Percentiles rank a stretch among this genome's conserved stretches.
phyloP scores from a whole-genome alignment of 1,140 invertebrate genomes.

The Conopomorpha cramerella region DNA sequence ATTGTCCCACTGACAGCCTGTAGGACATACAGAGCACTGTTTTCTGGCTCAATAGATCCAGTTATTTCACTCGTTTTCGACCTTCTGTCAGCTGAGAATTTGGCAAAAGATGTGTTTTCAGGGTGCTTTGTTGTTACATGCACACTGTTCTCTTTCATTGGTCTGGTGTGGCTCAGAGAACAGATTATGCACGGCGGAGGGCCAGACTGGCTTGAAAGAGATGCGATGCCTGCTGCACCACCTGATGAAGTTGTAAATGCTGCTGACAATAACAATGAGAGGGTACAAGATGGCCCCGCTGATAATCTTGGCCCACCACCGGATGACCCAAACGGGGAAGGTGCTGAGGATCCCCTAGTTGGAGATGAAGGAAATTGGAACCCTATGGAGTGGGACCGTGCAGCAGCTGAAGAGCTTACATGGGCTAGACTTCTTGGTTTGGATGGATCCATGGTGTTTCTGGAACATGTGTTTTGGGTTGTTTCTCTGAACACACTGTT shows the following conservation, averaged over 20 bases:
- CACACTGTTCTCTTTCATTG: slow-evolving; percentile 95
- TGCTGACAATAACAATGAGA: slow-evolving; percentile 43
- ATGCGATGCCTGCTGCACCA: slow-evolving; percentile 54
- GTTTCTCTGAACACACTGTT: slow-evolving; percentile 96
- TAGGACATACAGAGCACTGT: slow-evolving; percentile 90
- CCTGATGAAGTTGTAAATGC: slow-evolving; percentile 31
- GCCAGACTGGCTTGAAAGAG: slow-evolving; percentile 90
- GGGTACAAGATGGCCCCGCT: slow-evolving; percentile 30
- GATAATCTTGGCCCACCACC: slow-evolving; percentile 31
- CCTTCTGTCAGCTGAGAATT: slow-evolving; percentile 90
- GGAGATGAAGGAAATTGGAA: slow-evolving; percentile 95
- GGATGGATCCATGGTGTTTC: slow-evolving; percentile 95
- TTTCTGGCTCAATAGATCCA: slow-evolving; percentile 85
- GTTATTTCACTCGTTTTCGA: slow-evolving; percentile 87
- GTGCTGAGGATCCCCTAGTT: slow-evolving; percentile 59
- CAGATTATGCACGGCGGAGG: slow-evolving; percentile 97
- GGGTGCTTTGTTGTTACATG: slow-evolving; percentile 97
- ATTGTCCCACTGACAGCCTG: slow-evolving; percentile 96
- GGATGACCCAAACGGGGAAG: slow-evolving; percentile 43
- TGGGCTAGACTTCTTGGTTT: slow-evolving; percentile 96
- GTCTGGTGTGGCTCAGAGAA: slow-evolving; percentile 95
- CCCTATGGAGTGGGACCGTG: slow-evolving; percentile 97
- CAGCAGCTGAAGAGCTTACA: slow-evolving; percentile 95
- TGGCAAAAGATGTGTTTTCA: slow-evolving; percentile 92
- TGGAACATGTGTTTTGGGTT: slow-evolving; percentile 99